Base-by-base conservation (phyloP, 2,888 invertebrate genomes). In the Agrilus biguttatus region DNA sequence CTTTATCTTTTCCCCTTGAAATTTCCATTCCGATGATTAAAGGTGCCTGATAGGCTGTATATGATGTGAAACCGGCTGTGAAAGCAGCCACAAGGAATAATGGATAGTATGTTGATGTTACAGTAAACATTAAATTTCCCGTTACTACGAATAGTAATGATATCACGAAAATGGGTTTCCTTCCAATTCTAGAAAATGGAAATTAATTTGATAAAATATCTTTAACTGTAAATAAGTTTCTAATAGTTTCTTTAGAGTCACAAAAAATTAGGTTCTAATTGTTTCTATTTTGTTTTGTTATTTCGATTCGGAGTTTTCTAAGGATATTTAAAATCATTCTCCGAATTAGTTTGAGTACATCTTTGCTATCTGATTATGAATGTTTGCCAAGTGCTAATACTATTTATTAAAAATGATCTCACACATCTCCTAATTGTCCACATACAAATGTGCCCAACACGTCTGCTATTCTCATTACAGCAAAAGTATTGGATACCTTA, bases 391-490 rank as follows among this genome's bases (percentile, higher is more conserved):
- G 17, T 14, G 13, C 12, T 37, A 33, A 44, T 14, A 12, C 21
- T 10, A 33, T 34, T 37, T 40, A 39, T 37, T 44, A 36, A 17
- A n/a, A 21, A 21, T 21, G 4, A 28, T 10, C 68, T 67, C 65
- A 75, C 74, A 62, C 66, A 58, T 76, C 76, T 43, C 73, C 74
- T 50, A 74, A 57, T 57, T 73, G 71, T 47, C 74, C 74, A 55
- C 75, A 70, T 48, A 72, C 55, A 52, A 74, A 66, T 33, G 73
- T 71, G 39, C 75, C 75, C 40, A 72, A 51, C 44, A 74, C 69
- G 57, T 74, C 73, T 32, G 73, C 72, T 42, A 72, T 60, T 51
- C 70, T 68, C 45, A 65, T 62, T 50, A 69, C 62, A 34, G 71
- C 71, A 52, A 75, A 69, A 33, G 70, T 65, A 59, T 74, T 73